A percentile compares a stretch with the other conserved stretches of the same genome.
These are phyloP conservation scores for Lemur catta DNA, from an alignment of 2,797 vertebrate species.

Conservation along the genomic window DNA sequence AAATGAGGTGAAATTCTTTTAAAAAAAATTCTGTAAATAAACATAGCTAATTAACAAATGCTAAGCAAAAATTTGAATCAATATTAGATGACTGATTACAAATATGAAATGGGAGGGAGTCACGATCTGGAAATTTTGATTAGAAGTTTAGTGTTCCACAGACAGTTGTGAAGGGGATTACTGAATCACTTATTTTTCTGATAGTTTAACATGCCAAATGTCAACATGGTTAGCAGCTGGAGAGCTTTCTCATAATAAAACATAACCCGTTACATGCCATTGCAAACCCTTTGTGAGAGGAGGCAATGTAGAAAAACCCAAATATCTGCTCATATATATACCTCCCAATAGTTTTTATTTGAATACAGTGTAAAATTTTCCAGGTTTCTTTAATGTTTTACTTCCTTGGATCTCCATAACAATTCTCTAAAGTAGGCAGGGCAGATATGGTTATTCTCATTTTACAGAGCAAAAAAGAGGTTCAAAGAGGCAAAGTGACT, in stretches of 20 bases:
- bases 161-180: neutral
- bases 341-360: neutral
- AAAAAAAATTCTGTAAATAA: neutral
- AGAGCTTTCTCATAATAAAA: conserved; percentile 20
- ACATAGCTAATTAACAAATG: conserved; percentile 22
- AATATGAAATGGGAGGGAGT: neutral
- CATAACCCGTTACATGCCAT: neutral
- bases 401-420: neutral
- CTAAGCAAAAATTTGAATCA: neutral
- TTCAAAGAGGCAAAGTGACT: neutral
- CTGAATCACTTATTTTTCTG: neutral
- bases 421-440: conserved; percentile 18
- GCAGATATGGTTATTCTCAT: neutral
- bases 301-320: neutral
- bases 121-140: neutral
- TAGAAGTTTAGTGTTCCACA: conserved; percentile 7
- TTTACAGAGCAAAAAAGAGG: neutral
- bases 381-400: neutral
- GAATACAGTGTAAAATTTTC: neutral
- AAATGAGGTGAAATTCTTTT: neutral
- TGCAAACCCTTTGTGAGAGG: neutral
- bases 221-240: neutral
- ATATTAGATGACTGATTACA: conserved; percentile 2
- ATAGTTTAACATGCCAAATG: neutral
- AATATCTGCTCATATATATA: neutral